These are phyloP conservation scores for Cyclargus thomasi DNA, from an alignment of 1,140 invertebrate species.

Conservation along the genomic window DNA sequence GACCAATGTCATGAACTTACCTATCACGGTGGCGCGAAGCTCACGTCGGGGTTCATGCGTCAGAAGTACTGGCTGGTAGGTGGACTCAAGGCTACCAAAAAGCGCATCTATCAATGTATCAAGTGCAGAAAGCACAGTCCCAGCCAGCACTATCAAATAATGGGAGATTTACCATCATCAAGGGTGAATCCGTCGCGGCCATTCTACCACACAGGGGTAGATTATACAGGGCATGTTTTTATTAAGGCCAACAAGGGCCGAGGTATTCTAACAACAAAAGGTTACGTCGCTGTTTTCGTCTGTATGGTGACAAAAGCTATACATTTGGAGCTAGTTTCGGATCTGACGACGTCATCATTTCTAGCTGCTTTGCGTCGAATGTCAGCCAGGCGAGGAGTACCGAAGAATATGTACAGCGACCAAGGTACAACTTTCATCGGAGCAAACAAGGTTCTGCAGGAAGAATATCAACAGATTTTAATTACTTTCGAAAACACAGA, in stretches of 20 bases:
- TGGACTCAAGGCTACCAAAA: slow-evolving; percentile 1
- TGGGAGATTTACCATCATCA: slow-evolving; percentile 19
- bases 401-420: slow-evolving; percentile 16
- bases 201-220: slow-evolving; percentile 18
- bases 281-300: slow-evolving; percentile 22
- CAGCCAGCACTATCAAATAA: slow-evolving; percentile 10
- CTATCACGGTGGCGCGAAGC: slow-evolving; percentile 23
- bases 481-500: background rate
- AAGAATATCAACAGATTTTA: slow-evolving; percentile 1
- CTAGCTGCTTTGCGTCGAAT: slow-evolving; percentile 10
- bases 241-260: slow-evolving; percentile 17
- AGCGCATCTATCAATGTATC: slow-evolving; percentile 5
- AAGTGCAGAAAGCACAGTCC: slow-evolving; percentile 9
- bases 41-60: slow-evolving; percentile 19
- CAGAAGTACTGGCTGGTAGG: slow-evolving; percentile 19
- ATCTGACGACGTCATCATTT: slow-evolving; percentile 13
- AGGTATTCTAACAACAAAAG: slow-evolving; percentile 13
- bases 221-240: slow-evolving; percentile 17
- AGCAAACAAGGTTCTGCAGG: slow-evolving; percentile 23
- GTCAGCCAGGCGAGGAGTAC: slow-evolving; percentile 14
- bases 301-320: slow-evolving; percentile 22
- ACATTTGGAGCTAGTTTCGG: slow-evolving; percentile 19
- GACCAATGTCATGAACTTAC: slow-evolving; percentile 23
- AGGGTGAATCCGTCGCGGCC: slow-evolving; percentile 8
- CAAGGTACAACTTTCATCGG: no score